Base-by-base conservation (phyloP, 2,888 invertebrate genomes). In the Flabesymbios commensalis region DNA sequence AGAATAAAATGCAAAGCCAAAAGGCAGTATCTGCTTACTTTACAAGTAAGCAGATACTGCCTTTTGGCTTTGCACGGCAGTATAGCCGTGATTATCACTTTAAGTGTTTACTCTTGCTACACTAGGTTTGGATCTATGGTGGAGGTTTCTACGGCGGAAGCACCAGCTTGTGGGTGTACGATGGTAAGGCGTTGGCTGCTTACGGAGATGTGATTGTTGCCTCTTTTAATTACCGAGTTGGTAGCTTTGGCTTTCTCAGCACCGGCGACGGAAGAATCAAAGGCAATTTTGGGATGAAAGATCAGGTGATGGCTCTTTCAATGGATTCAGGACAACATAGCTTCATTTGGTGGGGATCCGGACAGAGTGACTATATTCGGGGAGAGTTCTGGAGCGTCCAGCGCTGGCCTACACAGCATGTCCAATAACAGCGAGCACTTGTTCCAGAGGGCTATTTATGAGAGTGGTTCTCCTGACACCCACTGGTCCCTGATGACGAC, bases 141-240 rank as follows among this genome's bases (percentile, higher is more conserved):
- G 84, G 84, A 19, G 83, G 83, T 3, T 84, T 84, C 72, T 94
- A 92, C 84, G 92, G 92, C 51, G 95, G 95, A 41, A 90, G 93
- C 36, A 90, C 90, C 65, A 92, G 93, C 22, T 86, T 95, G 74
- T 94, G 94, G 80, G 89, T 95, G 36, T 95, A 95, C 84, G 94
- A 95, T 83, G 91, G 91, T 63, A 90, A 90, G 83, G 92, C 91
- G 66, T 84, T 94, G 61, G 92, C 90, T n/a, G 89, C 91, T 1
- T 90, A 91, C 83, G 92, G 93, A 81, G 90, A 93, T 78, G 87
- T 94, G 59, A 89, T 94, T 67, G 86, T 93, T 71, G 93, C 93
- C 32, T 90, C 93, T n/a, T 92, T 94, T 89, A 94, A 95, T 83
- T 95, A 95, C 82, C 88, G 95, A 67, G 91, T 94, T 2, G 93